Conservation (phyloP, 2,797 vertebrate genomes). For the Rhabdomys pumilio region DNA sequence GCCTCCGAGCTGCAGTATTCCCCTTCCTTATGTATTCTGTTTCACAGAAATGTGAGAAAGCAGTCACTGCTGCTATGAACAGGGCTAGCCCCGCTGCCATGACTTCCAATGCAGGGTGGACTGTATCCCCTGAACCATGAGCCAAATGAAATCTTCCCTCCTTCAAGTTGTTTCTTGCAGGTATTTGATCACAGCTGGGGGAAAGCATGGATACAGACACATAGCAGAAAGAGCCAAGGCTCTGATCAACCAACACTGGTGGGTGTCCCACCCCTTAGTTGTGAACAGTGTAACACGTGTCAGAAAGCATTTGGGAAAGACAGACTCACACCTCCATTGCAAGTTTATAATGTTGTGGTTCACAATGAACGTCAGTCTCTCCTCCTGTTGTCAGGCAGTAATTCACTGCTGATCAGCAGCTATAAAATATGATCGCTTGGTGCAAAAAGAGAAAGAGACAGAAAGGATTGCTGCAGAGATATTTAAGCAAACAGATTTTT, state of each 20-base stretch:
- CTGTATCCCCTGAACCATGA: no score
- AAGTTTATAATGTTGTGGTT: constrained; percentile 74
- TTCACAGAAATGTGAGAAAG: not conserved
- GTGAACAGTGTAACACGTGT: not conserved
- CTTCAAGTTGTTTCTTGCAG: not conserved
- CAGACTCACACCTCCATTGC: constrained; percentile 38
- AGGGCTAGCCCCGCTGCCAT: not conserved
- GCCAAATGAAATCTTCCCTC: not conserved
- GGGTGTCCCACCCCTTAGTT: not conserved
- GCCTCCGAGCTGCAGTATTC: not conserved
- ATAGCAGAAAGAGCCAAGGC: not conserved
- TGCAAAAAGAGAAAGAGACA: not conserved
- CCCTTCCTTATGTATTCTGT: not conserved
- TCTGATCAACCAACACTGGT: not conserved
- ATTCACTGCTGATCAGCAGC: constrained; percentile 48
- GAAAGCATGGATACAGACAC: not conserved
- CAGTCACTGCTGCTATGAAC: not conserved
- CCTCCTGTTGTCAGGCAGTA: constrained; percentile 44
- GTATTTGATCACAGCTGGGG: not conserved
- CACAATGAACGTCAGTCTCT: constrained; percentile 54
- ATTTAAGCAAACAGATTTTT: constrained; percentile 10
- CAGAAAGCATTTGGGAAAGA: constrained; percentile 46
- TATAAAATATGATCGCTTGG: constrained; percentile 65
- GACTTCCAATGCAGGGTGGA: not conserved
- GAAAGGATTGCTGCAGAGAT: not conserved